Conservation (phyloP, 2,113 vertebrate species). For the Phyllopteryx taeniolatus region DNA sequence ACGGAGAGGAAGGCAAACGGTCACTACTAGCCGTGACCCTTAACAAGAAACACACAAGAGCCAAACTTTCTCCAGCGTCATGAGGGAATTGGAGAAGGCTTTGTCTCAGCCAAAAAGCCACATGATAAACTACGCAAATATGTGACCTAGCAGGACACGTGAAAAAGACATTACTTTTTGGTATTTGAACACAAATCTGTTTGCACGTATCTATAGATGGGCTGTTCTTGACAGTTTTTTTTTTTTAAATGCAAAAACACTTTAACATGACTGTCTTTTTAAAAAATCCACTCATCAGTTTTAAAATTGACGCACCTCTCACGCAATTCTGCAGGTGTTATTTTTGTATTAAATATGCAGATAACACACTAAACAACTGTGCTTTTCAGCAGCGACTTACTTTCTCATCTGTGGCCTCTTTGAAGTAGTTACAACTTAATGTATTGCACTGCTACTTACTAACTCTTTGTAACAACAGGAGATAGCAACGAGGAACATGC, state of each 20-base stretch:
- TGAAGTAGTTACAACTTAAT: too few species aligned
- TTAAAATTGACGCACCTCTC: neutral
- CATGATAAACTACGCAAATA: slow-evolving; percentile 46
- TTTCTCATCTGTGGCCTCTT: slow-evolving; percentile 21
- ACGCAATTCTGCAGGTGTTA: slow-evolving; percentile 32
- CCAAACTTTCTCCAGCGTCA: slow-evolving; percentile 34
- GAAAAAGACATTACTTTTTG: slow-evolving; percentile 38
- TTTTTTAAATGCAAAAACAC: slow-evolving; percentile 8
- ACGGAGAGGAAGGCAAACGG: slow-evolving; percentile 62
- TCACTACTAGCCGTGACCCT: slow-evolving; percentile 62
- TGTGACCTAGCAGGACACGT: slow-evolving; percentile 30
- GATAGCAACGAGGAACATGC: too few species aligned
- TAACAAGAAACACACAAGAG: slow-evolving; percentile 48
- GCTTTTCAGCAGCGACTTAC: slow-evolving; percentile 3
- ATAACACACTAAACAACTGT: slow-evolving; percentile 32
- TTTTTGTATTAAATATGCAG: slow-evolving; percentile 39
- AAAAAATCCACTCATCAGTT: slow-evolving; percentile 1
- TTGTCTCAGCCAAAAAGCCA: slow-evolving; percentile 30
- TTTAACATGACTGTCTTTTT: slow-evolving; percentile 17
- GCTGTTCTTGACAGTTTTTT: slow-evolving; percentile 4
- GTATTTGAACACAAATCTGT: slow-evolving; percentile 43
- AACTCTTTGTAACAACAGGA: too few species aligned
- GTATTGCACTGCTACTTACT: too few species aligned
- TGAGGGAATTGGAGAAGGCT: slow-evolving; percentile 41
- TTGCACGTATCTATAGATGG: slow-evolving; percentile 22